Base-by-base conservation (phyloP, 2,888 invertebrate species). In the Gibbula magus region DNA sequence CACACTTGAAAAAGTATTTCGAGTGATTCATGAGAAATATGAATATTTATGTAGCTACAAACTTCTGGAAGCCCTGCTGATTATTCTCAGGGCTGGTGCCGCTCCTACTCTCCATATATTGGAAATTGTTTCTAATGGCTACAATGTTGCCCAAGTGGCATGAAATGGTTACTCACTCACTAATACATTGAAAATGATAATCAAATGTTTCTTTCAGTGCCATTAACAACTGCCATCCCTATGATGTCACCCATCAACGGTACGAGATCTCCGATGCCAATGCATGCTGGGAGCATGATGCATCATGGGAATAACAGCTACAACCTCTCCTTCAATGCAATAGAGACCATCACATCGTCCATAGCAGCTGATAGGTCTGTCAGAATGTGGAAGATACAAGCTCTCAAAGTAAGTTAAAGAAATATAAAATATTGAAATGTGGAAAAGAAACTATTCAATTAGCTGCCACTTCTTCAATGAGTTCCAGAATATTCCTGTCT, bases 361-460 rank as follows among this genome's bases (percentile, higher is more conserved):
- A 91, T 92, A 54, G 89, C 89, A 56, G 86, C 86, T 53, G 91
- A 91, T 80, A 75, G 90, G 29, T 87, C 90, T 25, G 86, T 91
- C n/a, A 80, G 91, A 8, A 83, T 89, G 86, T 89, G 88, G 89
- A 90, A 89, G 82, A 90, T 91, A 80, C 89, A 90, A 75, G 90
- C 90, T 35, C 79, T 89, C 16, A 91, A 90, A 88, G 90, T 90
- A 83, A 70, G 78, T 20, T 13, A 5, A 51, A 45, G n/a, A 20
- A 18, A 22, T 13, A 77, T 66, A 16, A 25, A 18, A 20, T n/a
- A 10, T 52, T 10, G 3, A 77, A 8, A 45, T 45, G 45, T n/a
- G n/a, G n/a, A n/a, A n/a, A n/a, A n/a, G n/a, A n/a, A n/a, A n/a
- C n/a, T n/a, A n/a, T n/a, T n/a, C n/a, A n/a, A n/a, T n/a, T n/a